phyloP scores from a whole-genome alignment of 2,888 invertebrate genomes.

The Candidula unifasciata region DNA sequence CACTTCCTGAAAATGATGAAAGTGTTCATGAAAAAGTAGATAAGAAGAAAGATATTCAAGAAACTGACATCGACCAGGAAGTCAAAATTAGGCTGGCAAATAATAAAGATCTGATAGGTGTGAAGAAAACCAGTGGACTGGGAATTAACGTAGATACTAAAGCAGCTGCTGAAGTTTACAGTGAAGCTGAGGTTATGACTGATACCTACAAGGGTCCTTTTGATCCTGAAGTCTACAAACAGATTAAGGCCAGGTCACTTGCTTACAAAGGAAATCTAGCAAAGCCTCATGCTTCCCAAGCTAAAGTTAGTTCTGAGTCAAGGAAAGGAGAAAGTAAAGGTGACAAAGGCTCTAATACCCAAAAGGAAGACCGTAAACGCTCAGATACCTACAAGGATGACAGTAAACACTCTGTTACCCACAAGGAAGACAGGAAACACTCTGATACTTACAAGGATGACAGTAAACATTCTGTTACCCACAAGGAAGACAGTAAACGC shows the following conservation, averaged over 20 bases:
- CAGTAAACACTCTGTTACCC: background rate
- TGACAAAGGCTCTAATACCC: no score
- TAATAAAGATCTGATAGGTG: background rate
- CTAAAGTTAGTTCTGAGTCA: no score
- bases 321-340: no score
- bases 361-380: no score
- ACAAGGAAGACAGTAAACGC: no score
- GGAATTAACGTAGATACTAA: background rate
- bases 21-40: background rate
- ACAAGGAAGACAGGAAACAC: background rate
- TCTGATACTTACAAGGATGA: background rate
- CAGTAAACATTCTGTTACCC: no score
- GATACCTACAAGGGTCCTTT: background rate
- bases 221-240: background rate
- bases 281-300: background rate
- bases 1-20: background rate
- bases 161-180: background rate
- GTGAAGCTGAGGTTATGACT: background rate
- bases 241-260: background rate
- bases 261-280: background rate
- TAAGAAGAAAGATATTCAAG: background rate
- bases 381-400: slow-evolving; percentile 11
- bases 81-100: background rate
- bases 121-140: background rate
- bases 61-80: background rate